phyloP scores from a whole-genome alignment of 2,113 vertebrate species.

The Halichoeres trimaculatus region DNA sequence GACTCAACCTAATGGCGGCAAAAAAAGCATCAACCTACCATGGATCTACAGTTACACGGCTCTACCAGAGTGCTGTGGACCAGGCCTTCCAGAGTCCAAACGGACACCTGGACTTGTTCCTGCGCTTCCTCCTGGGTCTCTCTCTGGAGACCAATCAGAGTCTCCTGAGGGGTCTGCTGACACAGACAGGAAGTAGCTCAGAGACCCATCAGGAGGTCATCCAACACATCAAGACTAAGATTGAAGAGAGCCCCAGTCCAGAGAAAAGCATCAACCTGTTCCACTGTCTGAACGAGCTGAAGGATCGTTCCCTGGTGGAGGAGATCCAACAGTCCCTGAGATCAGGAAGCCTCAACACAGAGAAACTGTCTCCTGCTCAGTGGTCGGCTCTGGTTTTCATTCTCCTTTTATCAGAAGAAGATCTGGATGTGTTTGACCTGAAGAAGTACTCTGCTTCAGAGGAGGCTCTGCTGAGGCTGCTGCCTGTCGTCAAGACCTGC shows the following conservation, averaged over 20 bases:
- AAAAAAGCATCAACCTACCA: neutral
- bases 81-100: neutral
- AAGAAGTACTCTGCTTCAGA: neutral
- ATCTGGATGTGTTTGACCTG: neutral
- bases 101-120: neutral
- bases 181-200: neutral
- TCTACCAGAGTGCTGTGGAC: neutral
- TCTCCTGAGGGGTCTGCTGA: neutral
- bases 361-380: neutral
- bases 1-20: neutral
- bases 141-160: neutral
- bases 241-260: neutral
- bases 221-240: neutral
- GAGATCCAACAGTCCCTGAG: neutral
- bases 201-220: neutral
- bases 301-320: neutral
- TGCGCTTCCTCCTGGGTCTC: neutral
- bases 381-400: neutral
- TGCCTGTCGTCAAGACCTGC: neutral
- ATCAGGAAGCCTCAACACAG: neutral
- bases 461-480: neutral
- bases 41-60: neutral
- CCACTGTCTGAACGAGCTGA: neutral
- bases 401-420: neutral
- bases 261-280: neutral